A percentile compares a stretch with the other conserved stretches of the same genome.
Conservation (phyloP, 2,113 vertebrate species). For the Beaufortia kweichowensis region DNA sequence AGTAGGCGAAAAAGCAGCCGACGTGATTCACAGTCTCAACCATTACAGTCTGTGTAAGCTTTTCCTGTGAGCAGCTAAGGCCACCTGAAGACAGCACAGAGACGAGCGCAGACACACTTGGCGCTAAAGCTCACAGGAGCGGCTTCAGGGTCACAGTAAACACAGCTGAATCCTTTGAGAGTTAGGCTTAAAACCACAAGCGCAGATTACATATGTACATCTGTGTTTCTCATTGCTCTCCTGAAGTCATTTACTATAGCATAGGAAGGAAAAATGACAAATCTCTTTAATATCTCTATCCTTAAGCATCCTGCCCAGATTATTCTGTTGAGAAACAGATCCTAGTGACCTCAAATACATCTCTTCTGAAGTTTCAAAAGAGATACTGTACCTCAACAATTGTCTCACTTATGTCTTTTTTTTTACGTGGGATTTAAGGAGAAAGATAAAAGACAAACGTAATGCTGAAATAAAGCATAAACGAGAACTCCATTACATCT, state of each 20-base stretch:
- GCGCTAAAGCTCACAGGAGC: constrained; percentile 26
- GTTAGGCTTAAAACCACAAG: constrained; percentile 49
- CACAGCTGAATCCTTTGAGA: constrained; percentile 28
- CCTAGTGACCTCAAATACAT: no score
- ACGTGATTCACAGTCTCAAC: constrained; percentile 12
- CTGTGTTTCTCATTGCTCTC: constrained; percentile 17
- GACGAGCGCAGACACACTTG: constrained; percentile 32
- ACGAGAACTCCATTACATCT: no score
- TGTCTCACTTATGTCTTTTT: no score
- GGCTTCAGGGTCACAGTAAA: constrained; percentile 40
- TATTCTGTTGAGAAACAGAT: no score
- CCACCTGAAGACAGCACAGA: constrained; percentile 29
- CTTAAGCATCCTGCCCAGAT: no score
- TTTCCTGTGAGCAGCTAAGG: constrained; percentile 27
- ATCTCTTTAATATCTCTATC: no score
- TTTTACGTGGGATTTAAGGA: no score
- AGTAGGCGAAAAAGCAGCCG: constrained; percentile 11
- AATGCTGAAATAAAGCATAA: no score
- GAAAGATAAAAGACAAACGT: no score
- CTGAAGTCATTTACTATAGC: constrained; percentile 49
- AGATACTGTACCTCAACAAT: no score
- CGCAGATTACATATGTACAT: constrained; percentile 49
- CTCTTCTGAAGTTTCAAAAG: no score
- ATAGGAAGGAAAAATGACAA: no score
- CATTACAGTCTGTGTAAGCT: constrained; percentile 15